Evolutionary conservation across 2,888 invertebrate genomes (phyloP), one percentile per base, ranked within the genome.

Genomic region (Drepanosiphum platanoidis): DNA sequence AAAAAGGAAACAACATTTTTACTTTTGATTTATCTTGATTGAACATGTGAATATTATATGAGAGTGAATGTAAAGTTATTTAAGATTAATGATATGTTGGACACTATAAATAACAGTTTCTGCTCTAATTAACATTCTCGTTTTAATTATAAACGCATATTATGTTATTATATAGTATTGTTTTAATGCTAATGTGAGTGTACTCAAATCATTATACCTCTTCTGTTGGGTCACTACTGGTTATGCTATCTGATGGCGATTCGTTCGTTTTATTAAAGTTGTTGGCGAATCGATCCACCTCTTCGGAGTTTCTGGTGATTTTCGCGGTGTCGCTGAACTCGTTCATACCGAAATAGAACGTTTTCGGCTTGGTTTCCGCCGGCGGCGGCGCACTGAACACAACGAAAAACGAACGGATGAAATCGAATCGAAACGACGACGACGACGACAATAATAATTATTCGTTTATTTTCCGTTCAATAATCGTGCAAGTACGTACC

Each of bases 291-390:
- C 89, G 88, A 70, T 90, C 89, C 7, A 90, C 89, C 70, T 88
- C 89, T 64, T 89, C 88, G 27, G 88, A 87, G 52, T 87, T 84
- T 78, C 87, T 88, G 32, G 86, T 86, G 61, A 86, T 86, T 79
- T 88, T 86, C 70, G 86, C 78, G 42, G 83, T 36, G 58, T 86
- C 83, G 5, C 87, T 87, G 52, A 87, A 87, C 87, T 92, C 92
- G 87, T 93, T 93, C 95, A 95, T 95, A 61, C 95, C 95, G 88
- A 95, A 95, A 90, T 95, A 95, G 90, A 95, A 95, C 22, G 92
- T 92, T 88, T 92, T 93, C 32, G 91, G 90, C 87, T 90, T 90
- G 71, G 86, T 77, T 1, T 84, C 84, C 15, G n/a, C n/a, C n/a
- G n/a, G n/a, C n/a, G n/a, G n/a, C n/a, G 84, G 68, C 13, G 52